A percentile compares a stretch with the other conserved stretches of the same genome.
Conservation (phyloP, 1,140 invertebrate species). For the Hylaeus anthracinus region DNA sequence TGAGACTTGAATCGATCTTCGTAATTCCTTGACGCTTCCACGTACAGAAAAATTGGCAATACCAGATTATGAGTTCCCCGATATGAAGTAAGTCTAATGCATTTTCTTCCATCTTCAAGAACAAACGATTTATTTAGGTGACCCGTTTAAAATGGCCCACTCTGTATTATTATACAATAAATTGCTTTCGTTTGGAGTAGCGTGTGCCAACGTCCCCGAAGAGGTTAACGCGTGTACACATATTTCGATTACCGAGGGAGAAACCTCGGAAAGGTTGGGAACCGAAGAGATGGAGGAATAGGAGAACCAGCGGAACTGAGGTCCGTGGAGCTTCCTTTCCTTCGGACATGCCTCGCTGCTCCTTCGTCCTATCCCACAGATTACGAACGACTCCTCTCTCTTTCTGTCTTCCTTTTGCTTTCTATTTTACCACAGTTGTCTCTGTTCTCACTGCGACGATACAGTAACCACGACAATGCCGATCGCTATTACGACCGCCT, state of each 20-base stretch:
- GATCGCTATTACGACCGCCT: constrained; percentile 56
- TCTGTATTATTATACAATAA: too few species aligned
- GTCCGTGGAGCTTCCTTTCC: constrained; percentile 75
- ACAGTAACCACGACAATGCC: constrained; percentile 52
- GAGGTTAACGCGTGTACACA: too few species aligned
- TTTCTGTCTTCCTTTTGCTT: constrained; percentile 24
- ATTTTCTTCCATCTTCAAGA: too few species aligned
- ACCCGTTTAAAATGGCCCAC: too few species aligned
- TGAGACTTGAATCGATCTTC: too few species aligned
- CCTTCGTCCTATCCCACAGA: constrained; percentile 74
- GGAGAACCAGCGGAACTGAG: constrained; percentile 74
- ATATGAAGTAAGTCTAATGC: too few species aligned
- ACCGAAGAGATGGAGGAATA: constrained; percentile 64
- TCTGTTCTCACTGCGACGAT: constrained; percentile 31
- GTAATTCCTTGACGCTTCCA: too few species aligned
- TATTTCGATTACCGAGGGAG: not conserved
- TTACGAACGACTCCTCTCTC: constrained; percentile 53
- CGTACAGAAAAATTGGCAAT: too few species aligned
- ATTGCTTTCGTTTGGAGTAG: too few species aligned
- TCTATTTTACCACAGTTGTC: constrained; percentile 25
- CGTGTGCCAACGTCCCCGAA: too few species aligned
- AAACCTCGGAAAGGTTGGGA: constrained; percentile 35
- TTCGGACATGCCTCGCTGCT: constrained; percentile 73
- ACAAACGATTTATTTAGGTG: too few species aligned
- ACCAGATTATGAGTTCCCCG: too few species aligned